Conservation (phyloP, 2,113 vertebrate species). For the Tragelaphus imberbis region DNA sequence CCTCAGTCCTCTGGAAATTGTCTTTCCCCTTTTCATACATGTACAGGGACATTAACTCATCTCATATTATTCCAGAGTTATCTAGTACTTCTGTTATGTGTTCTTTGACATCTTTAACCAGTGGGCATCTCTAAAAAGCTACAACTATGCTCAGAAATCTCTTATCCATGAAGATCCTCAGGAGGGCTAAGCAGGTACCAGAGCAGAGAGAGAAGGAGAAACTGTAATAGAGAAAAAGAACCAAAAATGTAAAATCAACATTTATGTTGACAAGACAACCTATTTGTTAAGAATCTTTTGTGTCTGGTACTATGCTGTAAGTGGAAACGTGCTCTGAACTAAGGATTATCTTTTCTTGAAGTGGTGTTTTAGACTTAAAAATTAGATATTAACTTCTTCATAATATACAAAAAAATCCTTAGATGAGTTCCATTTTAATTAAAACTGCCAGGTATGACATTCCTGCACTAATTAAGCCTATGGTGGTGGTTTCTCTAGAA, state of each 20-base stretch:
- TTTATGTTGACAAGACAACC: background rate
- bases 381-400: background rate
- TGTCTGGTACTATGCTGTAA: background rate
- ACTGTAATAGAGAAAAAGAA: background rate
- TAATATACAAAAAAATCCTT: slow-evolving; percentile 30
- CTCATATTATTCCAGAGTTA: background rate
- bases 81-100: background rate
- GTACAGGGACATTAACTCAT: background rate
- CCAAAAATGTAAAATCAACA: background rate
- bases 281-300: background rate
- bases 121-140: background rate
- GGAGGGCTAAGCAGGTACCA: background rate
- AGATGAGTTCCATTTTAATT: background rate
- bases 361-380: background rate
- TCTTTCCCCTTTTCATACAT: background rate
- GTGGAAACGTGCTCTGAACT: background rate
- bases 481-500: background rate
- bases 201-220: background rate
- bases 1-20: background rate
- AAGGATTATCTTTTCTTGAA: background rate
- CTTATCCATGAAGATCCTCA: background rate
- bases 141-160: background rate
- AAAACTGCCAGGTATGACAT: background rate
- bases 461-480: slow-evolving; percentile 34
- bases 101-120: background rate